Evolutionary conservation across 2,113 vertebrate species (phyloP).

Genomic region (Barnardius zonarius): DNA sequence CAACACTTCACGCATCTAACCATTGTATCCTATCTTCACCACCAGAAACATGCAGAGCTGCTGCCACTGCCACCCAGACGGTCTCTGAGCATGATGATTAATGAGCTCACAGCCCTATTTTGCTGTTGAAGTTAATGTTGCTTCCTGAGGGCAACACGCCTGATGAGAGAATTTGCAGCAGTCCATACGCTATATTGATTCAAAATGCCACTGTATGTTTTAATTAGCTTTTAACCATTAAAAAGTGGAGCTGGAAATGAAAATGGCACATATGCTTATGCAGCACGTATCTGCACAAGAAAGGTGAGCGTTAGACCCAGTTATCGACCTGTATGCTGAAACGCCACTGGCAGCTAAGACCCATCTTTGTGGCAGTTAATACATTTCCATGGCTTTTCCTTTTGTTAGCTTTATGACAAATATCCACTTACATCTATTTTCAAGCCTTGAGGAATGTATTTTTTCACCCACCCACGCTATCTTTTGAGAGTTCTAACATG

Average conservation of each 20-base stretch:
- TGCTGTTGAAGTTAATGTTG: slow-evolving; percentile 67
- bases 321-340: neutral
- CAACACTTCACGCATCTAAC: slow-evolving; percentile 31
- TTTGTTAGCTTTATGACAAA: slow-evolving; percentile 36
- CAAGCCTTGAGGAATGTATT: slow-evolving; percentile 31
- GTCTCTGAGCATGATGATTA: slow-evolving; percentile 53
- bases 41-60: slow-evolving; percentile 28
- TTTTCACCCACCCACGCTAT: slow-evolving; percentile 40
- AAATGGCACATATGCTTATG: slow-evolving; percentile 27
- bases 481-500: slow-evolving; percentile 17
- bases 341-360: neutral
- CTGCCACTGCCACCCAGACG: slow-evolving; percentile 38
- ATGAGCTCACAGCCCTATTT: slow-evolving; percentile 62
- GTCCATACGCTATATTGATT: slow-evolving; percentile 67
- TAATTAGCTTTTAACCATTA: slow-evolving; percentile 65
- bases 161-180: slow-evolving; percentile 67
- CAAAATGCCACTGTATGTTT: slow-evolving; percentile 65
- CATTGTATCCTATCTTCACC: slow-evolving; percentile 20
- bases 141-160: slow-evolving; percentile 62
- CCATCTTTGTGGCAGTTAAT: neutral
- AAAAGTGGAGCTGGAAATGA: slow-evolving; percentile 30
- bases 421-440: slow-evolving; percentile 53
- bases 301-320: slow-evolving; percentile 18
- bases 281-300: slow-evolving; percentile 7
- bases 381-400: slow-evolving; percentile 3